Evolutionary conservation across 2,888 invertebrate species (phyloP).

Genomic region (Trachelus tabidus): DNA sequence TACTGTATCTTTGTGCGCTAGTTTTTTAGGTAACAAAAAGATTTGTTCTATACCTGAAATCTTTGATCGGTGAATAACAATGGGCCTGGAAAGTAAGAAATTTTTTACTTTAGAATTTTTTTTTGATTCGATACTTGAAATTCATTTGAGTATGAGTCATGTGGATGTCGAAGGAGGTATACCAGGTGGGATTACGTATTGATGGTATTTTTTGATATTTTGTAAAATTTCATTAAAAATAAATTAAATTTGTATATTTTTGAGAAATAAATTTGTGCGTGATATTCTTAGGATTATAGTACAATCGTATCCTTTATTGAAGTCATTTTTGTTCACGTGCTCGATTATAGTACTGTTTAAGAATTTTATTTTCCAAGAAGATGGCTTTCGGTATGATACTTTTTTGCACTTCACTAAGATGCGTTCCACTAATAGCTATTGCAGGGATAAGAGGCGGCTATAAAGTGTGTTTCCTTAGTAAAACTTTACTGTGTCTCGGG

Average conservation of each 20-base stretch:
- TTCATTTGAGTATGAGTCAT: background rate
- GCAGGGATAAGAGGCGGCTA: background rate
- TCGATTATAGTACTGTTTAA: background rate
- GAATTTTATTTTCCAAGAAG: background rate
- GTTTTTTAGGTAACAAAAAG: background rate
- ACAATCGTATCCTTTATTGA: background rate
- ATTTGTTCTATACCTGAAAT: background rate
- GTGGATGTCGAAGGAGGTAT: background rate
- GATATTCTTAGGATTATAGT: no score
- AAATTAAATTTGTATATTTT: background rate
- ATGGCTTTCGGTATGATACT: background rate
- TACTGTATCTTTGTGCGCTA: background rate
- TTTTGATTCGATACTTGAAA: background rate
- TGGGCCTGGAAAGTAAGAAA: background rate
- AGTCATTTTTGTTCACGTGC: background rate
- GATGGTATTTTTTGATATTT: no score
- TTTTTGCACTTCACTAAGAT: background rate
- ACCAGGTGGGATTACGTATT: background rate
- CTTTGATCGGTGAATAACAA: background rate
- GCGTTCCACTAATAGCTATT: background rate
- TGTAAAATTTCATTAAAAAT: no score
- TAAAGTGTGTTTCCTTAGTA: background rate
- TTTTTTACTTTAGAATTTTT: background rate
- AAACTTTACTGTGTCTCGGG: background rate
- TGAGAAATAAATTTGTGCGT: background rate